These are phyloP conservation scores for Sminthopsis crassicaudata DNA, from an alignment of 2,113 vertebrate species.

Conservation along the genomic window DNA sequence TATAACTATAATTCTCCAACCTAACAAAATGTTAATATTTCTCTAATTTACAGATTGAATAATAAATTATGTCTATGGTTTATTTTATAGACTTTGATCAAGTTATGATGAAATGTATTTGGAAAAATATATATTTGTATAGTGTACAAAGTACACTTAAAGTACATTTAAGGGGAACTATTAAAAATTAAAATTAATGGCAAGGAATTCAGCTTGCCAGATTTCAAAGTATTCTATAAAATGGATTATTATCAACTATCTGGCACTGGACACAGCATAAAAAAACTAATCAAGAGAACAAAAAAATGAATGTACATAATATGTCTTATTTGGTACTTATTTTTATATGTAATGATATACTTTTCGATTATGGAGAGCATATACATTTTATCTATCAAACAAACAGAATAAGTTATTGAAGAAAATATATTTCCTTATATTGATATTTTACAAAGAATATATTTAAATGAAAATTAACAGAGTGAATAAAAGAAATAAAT, in stretches of 20 bases:
- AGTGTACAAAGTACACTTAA: too few species aligned
- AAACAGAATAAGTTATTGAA: neutral
- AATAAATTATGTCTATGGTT: neutral
- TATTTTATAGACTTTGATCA: neutral
- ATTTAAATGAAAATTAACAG: neutral
- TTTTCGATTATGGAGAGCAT: neutral
- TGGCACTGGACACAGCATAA: neutral
- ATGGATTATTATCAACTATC: neutral
- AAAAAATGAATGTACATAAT: neutral
- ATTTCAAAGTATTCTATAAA: neutral
- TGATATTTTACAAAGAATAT: neutral
- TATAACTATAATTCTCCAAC: neutral
- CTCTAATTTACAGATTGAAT: neutral
- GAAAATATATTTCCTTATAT: neutral
- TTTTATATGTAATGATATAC: neutral
- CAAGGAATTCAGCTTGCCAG: neutral
- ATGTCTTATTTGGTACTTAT: neutral
- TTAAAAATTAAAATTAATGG: neutral
- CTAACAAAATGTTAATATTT: neutral
- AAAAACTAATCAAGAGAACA: neutral
- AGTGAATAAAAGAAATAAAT: neutral
- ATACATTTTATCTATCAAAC: neutral
- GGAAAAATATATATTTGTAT: neutral
- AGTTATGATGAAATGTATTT: neutral
- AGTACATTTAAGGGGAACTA: neutral